These are phyloP conservation scores for Procambarus virginalis DNA, from an alignment of 1,140 invertebrate species.

Conservation along the genomic window DNA sequence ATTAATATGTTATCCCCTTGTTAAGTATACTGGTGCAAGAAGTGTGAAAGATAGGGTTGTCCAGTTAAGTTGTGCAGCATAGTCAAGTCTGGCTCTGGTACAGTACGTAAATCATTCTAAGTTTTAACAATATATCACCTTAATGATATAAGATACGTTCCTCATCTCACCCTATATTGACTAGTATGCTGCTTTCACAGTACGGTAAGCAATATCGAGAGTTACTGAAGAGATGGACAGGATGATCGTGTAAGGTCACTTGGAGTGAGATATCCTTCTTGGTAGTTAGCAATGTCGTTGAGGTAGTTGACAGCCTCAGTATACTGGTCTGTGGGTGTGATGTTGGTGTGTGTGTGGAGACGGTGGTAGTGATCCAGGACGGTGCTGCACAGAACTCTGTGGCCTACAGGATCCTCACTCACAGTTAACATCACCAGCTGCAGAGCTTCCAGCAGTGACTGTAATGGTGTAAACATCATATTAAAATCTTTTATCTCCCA, in stretches of 20 bases:
- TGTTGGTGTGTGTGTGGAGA: slow-evolving; percentile 36
- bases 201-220: not conserved
- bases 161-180: no score
- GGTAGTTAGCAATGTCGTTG: slow-evolving; percentile 50
- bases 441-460: slow-evolving; percentile 45
- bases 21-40: no score
- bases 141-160: no score
- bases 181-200: no score
- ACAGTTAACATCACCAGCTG: slow-evolving; percentile 53
- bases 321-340: slow-evolving; percentile 39
- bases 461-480: not conserved
- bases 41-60: no score
- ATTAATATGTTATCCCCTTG: no score
- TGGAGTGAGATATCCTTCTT: slow-evolving; percentile 44
- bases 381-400: not conserved
- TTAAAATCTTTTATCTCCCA: no score
- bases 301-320: slow-evolving; percentile 37
- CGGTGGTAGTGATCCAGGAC: slow-evolving; percentile 41
- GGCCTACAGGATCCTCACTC: slow-evolving; percentile 27
- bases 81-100: no score
- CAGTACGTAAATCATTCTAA: no score
- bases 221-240: slow-evolving; percentile 22
- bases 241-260: slow-evolving; percentile 51
- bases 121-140: no score
- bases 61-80: no score